Conservation (phyloP, 2,113 vertebrate species). For the Gopherus flavomarginatus region DNA sequence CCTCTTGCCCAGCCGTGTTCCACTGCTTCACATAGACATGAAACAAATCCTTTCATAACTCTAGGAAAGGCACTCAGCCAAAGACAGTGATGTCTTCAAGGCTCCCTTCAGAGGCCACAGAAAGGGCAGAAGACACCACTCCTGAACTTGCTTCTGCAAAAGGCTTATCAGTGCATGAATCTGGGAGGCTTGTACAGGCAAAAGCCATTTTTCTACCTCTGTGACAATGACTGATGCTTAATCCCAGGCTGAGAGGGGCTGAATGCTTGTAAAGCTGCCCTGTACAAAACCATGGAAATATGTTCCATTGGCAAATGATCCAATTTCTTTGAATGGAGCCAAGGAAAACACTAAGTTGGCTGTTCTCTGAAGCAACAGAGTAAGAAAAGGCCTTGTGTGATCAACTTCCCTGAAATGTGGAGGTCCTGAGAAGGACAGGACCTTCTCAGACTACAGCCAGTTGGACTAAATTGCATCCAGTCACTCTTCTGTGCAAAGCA, state of each 20-base stretch:
- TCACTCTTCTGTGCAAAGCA: neutral
- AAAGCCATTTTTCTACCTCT: slow-evolving; percentile 5
- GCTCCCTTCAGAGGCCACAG: neutral
- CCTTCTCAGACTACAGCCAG: neutral
- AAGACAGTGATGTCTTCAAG: neutral
- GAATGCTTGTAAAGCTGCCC: slow-evolving; percentile 33
- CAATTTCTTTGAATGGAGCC: neutral
- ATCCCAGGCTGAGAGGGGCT: neutral
- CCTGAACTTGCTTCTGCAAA: neutral
- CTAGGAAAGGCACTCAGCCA: neutral
- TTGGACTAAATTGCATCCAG: neutral
- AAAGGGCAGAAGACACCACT: neutral
- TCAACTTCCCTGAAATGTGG: neutral
- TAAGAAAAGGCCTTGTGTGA: neutral
- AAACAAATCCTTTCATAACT: neutral
- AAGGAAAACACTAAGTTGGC: neutral
- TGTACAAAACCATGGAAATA: neutral
- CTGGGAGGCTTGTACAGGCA: neutral
- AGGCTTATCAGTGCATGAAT: neutral
- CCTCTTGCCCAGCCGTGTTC: accelerated
- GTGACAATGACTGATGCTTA: neutral
- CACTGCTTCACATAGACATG: neutral
- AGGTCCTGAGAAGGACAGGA: neutral
- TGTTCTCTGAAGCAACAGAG: no score
- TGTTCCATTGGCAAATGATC: neutral